Conservation (phyloP, 64 coral and sea anemone genomes). For the Pocillopora verrucosa region DNA sequence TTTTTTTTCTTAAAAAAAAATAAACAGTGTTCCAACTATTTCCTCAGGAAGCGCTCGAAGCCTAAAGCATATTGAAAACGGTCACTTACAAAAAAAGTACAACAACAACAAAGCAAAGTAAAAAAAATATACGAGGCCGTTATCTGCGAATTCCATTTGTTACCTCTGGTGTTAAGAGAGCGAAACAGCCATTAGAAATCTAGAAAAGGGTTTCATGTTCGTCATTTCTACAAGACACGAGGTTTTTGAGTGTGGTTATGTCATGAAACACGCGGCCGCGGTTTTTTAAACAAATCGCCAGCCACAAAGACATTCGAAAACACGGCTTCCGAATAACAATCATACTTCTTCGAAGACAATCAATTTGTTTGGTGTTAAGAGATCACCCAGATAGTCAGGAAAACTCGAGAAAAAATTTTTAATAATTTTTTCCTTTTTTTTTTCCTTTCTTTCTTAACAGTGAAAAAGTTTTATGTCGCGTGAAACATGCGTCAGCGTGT, state of each 20-base stretch:
- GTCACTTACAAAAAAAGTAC: not conserved
- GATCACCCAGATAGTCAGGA: constrained; percentile 19
- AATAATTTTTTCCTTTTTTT: not conserved
- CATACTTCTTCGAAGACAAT: constrained; percentile 7
- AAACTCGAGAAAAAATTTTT: constrained; percentile 22
- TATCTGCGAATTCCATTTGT: constrained; percentile 1
- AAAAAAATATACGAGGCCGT: not conserved
- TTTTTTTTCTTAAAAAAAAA: too few species aligned
- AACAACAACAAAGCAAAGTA: not conserved
- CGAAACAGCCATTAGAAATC: constrained; percentile 27
- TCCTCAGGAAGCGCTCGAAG: not conserved
- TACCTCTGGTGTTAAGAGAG: constrained; percentile 22
- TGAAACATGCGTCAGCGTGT: constrained; percentile 19
- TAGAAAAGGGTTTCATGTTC: constrained; percentile 29
- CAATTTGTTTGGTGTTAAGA: constrained; percentile 5
- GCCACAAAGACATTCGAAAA: constrained; percentile 20
- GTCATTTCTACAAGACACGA: not conserved
- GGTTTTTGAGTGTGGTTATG: constrained; percentile 24
- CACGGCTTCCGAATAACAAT: constrained; percentile 4
- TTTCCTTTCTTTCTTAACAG: not conserved
- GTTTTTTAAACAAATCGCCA: constrained; percentile 7
- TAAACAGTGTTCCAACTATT: too few species aligned
- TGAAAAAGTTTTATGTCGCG: constrained; percentile 25
- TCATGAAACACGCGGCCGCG: constrained; percentile 43
- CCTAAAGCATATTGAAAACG: not conserved